Evolutionary conservation across 2,797 vertebrate species (phyloP), one percentile per base, ranked within the genome.

Genomic region (Miichthys miiuy): DNA sequence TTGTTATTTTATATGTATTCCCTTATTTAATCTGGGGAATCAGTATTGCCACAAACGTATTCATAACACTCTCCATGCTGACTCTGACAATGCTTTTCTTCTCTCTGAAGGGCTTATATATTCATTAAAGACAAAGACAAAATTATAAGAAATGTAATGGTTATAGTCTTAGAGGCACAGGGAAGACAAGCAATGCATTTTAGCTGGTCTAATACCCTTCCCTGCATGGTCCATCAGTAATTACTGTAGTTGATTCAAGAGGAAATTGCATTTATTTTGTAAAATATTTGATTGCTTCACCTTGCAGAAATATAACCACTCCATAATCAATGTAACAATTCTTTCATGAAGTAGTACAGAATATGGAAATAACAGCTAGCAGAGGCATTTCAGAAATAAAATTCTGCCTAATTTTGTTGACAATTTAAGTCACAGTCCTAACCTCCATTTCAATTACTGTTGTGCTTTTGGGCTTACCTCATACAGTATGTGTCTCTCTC

Each of bases 181-280:
- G 4, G 20, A 18, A 34, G 50, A 60, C 18, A 21, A 47, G 25
- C 13, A 50, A 48, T 46, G 12, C 17, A 20, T 71, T 80, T 68
- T 72, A 67, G 27, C 48, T 61, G 9, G 12, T 48, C n/a, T 42
- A 73, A 78, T 20, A 69, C 3, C 2, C 0, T 66, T 73, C 17
- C n/a, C 20, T 57, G 52, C 23, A 0, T 38, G 34, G 6, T 63
- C 6, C 34, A 57, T 61, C 34, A 69, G 50, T 56, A 61, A 71
- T 57, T 17, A 60, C 5, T 64, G 14, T 11, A 38, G 13, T 10
- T 68, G 57, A 72, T 64, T 64, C 8, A 30, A 21, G 20, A 77
- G 16, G 16, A 77, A 55, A 73, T 41, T 21, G 41, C 7, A 6
- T 54, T 66, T 60, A 50, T 68, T 61, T 81, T 67, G 18, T 52